Base-by-base conservation (phyloP, 2,888 invertebrate genomes). In the Eulithis prunata region DNA sequence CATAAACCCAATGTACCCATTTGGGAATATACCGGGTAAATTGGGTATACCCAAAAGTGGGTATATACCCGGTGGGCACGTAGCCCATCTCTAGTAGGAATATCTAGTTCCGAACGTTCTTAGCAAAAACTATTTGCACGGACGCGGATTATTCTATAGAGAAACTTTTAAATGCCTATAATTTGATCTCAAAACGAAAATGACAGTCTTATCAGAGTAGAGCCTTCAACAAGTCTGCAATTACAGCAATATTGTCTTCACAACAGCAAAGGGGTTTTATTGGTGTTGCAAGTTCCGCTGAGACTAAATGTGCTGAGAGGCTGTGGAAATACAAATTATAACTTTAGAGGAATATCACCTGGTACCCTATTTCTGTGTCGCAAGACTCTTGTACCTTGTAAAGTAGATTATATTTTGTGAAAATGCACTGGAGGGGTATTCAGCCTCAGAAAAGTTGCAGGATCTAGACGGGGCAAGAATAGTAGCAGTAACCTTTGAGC, bases 261-360 rank as follows among this genome's bases (percentile, higher is more conserved):
- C 57, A 56, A 53, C 28, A 56, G 32, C 66, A 51, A 49, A 65
- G 62, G 60, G 61, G 56, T 65, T 64, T 68, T 60, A 69, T 69
- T 64, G 45, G 51, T 69, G 69, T 62, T 41, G 69, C 66, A 71
- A 71, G 69, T 59, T 69, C 69, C 66, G 57, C 8, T 14, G 54
- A 12, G 60, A 47, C 68, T 53, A 36, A 63, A 64, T 63, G 66
- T 62, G 47, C 59, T 66, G 60, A 46, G 63, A 57, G 13, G 10
- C 32, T 66, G 58, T 64, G 57, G 57, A 58, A 62, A 46, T 45
- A 49, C 36, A 14, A 47, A 47, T 47, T 14, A 47, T 47, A 63
- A 32, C 38, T 36, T 49, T 14, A 55, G 54, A 28, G 47, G 46
- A 13, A 57, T 46, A 46, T 43, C 12, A 51, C 21, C 28, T 8